Conservation (phyloP, 2,888 invertebrate genomes). For the Frankliniella intonsa region DNA sequence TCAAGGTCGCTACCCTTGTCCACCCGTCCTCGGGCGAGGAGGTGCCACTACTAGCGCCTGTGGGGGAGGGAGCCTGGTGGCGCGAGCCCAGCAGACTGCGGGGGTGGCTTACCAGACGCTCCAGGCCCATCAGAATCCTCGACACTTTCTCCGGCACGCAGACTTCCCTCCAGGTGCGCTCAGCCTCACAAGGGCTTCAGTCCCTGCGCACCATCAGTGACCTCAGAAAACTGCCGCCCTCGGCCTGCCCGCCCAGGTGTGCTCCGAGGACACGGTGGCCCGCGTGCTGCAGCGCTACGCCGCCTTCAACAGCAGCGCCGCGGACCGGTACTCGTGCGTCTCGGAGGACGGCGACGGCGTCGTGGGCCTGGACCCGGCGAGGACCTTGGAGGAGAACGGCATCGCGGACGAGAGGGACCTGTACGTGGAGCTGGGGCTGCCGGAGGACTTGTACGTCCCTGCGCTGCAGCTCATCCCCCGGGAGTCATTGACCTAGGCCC, state of each 20-base stretch:
- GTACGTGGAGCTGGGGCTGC: background rate
- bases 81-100: background rate
- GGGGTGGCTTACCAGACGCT: background rate
- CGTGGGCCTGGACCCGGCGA: background rate
- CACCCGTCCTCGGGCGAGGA: background rate
- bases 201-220: too few species aligned
- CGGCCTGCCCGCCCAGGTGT: background rate
- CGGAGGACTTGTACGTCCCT: background rate
- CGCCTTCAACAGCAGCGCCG: background rate
- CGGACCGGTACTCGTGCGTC: background rate
- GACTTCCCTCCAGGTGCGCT: background rate
- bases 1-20: background rate
- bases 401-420: background rate
- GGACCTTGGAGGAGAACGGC: background rate
- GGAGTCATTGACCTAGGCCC: background rate
- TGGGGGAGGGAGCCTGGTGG: background rate
- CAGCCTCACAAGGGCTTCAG: too few species aligned
- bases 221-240: background rate
- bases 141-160: background rate
- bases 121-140: background rate
- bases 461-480: background rate
- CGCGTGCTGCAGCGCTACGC: background rate
- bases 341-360: background rate
- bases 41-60: background rate
- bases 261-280: background rate